phyloP scores from a whole-genome alignment of 1,140 invertebrate species.

The Bombus breviceps region DNA sequence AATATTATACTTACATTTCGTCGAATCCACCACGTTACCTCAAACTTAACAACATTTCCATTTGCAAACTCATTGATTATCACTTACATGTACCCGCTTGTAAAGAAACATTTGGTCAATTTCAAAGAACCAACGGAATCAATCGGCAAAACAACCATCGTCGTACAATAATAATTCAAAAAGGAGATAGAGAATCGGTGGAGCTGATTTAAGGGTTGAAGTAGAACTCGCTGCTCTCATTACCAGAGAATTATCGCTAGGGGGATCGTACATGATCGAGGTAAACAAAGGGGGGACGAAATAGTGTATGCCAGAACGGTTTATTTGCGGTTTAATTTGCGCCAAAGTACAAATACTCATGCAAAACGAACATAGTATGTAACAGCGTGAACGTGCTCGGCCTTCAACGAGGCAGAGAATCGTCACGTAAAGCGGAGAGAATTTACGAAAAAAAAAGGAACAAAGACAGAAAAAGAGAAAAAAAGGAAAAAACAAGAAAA shows the following conservation, averaged over 20 bases:
- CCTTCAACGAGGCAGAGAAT: conserved; percentile 19
- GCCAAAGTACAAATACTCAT: conserved; percentile 43
- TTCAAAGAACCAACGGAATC: background rate
- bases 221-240: conserved; percentile 12
- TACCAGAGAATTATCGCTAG: conserved; percentile 16
- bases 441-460: background rate
- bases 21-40: no score
- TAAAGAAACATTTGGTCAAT: background rate
- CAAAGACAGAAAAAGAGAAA: background rate
- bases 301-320: conserved; percentile 26
- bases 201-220: conserved; percentile 24
- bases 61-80: background rate
- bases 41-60: no score
- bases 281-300: conserved; percentile 28
- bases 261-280: background rate
- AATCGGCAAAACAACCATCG: background rate
- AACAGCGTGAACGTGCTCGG: conserved; percentile 25
- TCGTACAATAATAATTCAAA: background rate
- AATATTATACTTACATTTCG: no score
- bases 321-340: conserved; percentile 52
- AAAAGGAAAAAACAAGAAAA: background rate
- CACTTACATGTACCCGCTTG: background rate
- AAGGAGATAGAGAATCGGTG: background rate
- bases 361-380: conserved; percentile 40
- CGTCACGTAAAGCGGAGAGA: conserved; percentile 6